Conservation (phyloP, 2,888 invertebrate genomes). For the Mythimna ferrago region DNA sequence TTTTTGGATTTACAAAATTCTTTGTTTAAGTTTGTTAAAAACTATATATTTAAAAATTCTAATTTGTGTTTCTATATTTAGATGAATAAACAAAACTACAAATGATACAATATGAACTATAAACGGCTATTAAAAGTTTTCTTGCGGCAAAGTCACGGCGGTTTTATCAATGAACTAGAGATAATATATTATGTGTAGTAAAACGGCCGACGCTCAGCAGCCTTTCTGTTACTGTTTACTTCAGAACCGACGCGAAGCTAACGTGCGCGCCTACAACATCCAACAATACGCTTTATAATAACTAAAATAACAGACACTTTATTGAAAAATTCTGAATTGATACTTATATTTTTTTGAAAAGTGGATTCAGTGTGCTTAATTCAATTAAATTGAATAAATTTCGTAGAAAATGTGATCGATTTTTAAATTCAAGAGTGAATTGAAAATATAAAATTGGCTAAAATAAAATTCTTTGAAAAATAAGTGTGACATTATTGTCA, state of each 20-base stretch:
- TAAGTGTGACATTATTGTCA: neutral
- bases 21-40: too few species aligned
- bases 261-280: slow-evolving; percentile 52
- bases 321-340: neutral
- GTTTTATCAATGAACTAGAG: slow-evolving; percentile 62
- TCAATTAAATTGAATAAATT: neutral
- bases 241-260: slow-evolving; percentile 45
- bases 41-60: too few species aligned
- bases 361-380: neutral
- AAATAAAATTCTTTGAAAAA: slow-evolving; percentile 9
- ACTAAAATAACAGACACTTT: slow-evolving; percentile 6
- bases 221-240: slow-evolving; percentile 42
- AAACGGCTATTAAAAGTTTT: slow-evolving; percentile 13
- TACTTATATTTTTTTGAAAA: neutral
- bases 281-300: slow-evolving; percentile 2
- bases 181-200: slow-evolving; percentile 50
- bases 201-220: slow-evolving; percentile 9
- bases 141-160: slow-evolving; percentile 17
- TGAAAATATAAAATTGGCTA: slow-evolving; percentile 5
- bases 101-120: slow-evolving; percentile 12
- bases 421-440: slow-evolving; percentile 31
- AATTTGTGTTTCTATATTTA: too few species aligned
- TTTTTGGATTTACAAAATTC: too few species aligned
- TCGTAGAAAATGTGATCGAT: slow-evolving; percentile 37
- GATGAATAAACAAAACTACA: too few species aligned